phyloP scores from a whole-genome alignment of 2,888 invertebrate species.

The Orthosia gothica region DNA sequence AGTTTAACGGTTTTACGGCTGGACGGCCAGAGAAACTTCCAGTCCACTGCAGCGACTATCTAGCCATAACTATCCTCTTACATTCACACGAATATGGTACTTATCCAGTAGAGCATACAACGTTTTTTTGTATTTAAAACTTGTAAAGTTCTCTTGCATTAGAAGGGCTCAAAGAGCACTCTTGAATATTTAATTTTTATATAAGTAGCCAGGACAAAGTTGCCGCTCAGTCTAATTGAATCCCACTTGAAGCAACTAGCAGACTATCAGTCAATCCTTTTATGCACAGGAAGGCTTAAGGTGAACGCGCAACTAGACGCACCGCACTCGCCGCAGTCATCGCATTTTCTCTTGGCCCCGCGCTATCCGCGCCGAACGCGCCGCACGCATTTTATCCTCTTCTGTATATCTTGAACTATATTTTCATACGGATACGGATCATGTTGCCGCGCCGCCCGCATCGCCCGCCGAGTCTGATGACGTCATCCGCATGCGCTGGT shows the following conservation, averaged over 20 bases:
- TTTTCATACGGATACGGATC: too few relatives aligned
- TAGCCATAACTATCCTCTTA: constrained; percentile 30
- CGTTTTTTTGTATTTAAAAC: constrained; percentile 15
- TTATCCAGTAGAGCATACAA: constrained; percentile 36
- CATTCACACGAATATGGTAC: constrained; percentile 48
- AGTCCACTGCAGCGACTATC: constrained; percentile 50
- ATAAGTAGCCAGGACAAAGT: constrained; percentile 48
- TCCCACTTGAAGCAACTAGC: constrained; percentile 44
- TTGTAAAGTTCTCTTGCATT: constrained; percentile 52
- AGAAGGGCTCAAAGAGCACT: constrained; percentile 59
- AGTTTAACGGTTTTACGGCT: constrained; percentile 70
- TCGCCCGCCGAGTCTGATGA: too few relatives aligned
- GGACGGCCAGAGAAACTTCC: constrained; percentile 50
- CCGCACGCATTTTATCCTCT: too few relatives aligned
- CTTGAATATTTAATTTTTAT: constrained; percentile 53
- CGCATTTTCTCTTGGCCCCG: too few relatives aligned
- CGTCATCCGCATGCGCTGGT: too few relatives aligned
- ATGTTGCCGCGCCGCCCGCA: too few relatives aligned
- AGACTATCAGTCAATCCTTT: constrained; percentile 27
- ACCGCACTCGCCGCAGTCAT: too few relatives aligned
- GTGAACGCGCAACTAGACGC: too few relatives aligned
- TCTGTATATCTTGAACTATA: too few relatives aligned
- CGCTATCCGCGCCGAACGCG: too few relatives aligned
- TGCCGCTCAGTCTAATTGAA: constrained; percentile 63
- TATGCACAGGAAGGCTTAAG: constrained; percentile 13